These are phyloP conservation scores for Otolemur garnettii DNA, from an alignment of 2,113 vertebrate species.

Conservation along the genomic window DNA sequence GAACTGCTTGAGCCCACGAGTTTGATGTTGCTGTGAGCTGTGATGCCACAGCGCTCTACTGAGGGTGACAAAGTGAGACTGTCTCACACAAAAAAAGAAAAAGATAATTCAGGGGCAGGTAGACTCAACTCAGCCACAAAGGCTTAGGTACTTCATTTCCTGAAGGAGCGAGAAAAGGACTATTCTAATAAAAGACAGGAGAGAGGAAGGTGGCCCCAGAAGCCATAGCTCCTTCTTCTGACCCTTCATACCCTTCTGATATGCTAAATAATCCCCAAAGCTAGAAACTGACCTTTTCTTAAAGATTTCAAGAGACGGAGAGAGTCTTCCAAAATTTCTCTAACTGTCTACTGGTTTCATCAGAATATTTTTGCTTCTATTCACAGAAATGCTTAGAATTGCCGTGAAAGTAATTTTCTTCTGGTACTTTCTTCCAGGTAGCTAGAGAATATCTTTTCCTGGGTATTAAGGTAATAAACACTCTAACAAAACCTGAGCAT, in stretches of 20 bases:
- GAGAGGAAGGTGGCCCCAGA: not conserved
- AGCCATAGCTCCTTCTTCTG: not conserved
- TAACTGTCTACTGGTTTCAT: not conserved
- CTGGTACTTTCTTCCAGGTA: not conserved
- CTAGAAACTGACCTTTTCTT: not conserved
- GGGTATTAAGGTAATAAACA: not conserved
- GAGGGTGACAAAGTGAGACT: too few relatives aligned
- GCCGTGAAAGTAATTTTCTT: not conserved
- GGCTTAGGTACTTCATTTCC: not conserved
- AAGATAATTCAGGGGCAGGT: not conserved
- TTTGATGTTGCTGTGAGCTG: too few relatives aligned
- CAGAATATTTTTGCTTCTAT: not conserved
- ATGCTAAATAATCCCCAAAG: not conserved
- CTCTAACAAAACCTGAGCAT: not conserved
- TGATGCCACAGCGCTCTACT: too few relatives aligned
- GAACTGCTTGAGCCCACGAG: too few relatives aligned
- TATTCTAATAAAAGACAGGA: not conserved
- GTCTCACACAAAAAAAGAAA: too few relatives aligned
- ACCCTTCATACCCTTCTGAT: not conserved
- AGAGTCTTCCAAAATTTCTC: not conserved
- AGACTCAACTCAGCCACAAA: not conserved
- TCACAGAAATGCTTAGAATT: not conserved
- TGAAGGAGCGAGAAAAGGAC: not conserved
- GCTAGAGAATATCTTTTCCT: not conserved
- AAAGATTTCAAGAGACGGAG: conserved; percentile 27